Evolutionary conservation across 1,140 invertebrate species (phyloP), one percentile per base, ranked within the genome.

Genomic region (Geopemphigus sp.): DNA sequence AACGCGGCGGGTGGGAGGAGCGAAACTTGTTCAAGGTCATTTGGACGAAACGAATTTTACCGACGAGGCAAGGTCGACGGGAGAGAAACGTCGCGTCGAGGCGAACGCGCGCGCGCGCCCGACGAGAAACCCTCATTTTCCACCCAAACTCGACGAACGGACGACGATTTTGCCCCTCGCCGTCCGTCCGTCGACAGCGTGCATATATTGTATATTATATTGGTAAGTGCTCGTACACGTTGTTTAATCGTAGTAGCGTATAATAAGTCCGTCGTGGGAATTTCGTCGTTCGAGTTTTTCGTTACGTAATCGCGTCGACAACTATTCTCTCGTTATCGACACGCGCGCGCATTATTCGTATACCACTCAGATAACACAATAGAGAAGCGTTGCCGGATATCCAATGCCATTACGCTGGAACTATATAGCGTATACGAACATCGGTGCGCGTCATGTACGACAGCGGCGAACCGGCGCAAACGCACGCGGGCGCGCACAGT

Each of bases 21-120:
- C 53, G 54, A 68, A 72, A 54, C 68, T 53, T 68, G 66, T 68
- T 68, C 66, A 68, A 68, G 66, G 66, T 68, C 24, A 11, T 24
- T 50, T 50, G 15, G 66, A n/a, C 14, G 17, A 39, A 15, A 19
- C 14, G 29, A 39, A 66, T 66, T 3, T 39, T 29, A 39, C 1
- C 22, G 6, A 2, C n/a, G 50, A 68, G 50, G 29, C 68, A 72
- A 72, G 68, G 68, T 29, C 50, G 24, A 53, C 11, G 29, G 10
- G 3, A 6, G 24, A 32, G 59, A 11, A n/a, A 72, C 68, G 68
- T 53, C 24, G n/a, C n/a, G 54, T 22, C 11, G 10, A 50, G 8
- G 22, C 17, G 24, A n/a, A n/a, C n/a, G n/a, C n/a, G n/a, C n/a
- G n/a, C n/a, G n/a, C n/a, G n/a, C n/a, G n/a, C n/a, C n/a, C n/a